Evolutionary conservation across 2,113 vertebrate species (phyloP).

Genomic region (Serilophus lunatus): DNA sequence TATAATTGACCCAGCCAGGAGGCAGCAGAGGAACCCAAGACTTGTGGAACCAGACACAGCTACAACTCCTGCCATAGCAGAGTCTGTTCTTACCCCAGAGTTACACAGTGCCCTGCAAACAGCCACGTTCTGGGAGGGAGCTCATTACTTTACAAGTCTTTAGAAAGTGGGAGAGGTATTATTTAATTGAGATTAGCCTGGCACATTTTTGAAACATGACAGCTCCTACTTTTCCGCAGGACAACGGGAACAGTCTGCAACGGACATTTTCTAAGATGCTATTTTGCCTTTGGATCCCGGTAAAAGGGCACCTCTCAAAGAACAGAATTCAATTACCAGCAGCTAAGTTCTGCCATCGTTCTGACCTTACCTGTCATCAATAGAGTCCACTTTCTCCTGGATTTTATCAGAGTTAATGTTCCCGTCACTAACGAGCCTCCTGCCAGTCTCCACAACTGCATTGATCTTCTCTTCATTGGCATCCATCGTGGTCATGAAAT

Average conservation of each 20-base stretch:
- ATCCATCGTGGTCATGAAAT: constrained; percentile 99
- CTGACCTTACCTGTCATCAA: constrained; percentile 87
- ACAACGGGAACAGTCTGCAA: not conserved
- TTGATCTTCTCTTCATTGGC: constrained; percentile 98
- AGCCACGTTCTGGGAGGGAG: not conserved
- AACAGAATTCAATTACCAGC: not conserved
- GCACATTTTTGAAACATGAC: not conserved
- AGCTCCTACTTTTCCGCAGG: not conserved
- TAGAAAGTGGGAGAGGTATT: not conserved
- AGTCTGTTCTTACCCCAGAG: not conserved
- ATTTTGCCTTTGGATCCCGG: not conserved
- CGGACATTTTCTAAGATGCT: not conserved
- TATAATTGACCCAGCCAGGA: not conserved
- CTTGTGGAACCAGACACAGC: not conserved
- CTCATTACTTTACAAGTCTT: not conserved
- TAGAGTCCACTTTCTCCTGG: constrained; percentile 96
- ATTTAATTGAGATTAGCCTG: not conserved
- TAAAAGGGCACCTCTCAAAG: not conserved
- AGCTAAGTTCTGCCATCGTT: not conserved
- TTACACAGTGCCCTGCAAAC: not conserved
- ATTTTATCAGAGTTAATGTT: constrained; percentile 94
- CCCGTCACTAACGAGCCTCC: constrained; percentile 90
- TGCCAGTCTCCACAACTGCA: constrained; percentile 89
- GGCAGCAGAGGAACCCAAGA: not conserved
- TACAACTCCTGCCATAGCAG: not conserved